Percentiles rank a stretch among this genome's conserved stretches.
Evolutionary conservation across 2,113 vertebrate species (phyloP).

Genomic region (Pterophyllum scalare): DNA sequence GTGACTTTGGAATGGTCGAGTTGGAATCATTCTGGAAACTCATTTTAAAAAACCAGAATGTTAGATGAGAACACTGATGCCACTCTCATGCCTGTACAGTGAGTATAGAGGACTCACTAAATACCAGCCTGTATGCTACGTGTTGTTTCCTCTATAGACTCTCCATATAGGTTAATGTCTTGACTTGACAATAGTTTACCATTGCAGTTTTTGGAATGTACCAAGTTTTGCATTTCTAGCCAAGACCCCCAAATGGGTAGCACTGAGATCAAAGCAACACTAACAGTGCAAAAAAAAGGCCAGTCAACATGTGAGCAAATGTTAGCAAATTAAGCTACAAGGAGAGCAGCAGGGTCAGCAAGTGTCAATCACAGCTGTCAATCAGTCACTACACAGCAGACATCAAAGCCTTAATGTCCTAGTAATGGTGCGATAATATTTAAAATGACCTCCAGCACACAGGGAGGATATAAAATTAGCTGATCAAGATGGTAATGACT

Average conservation of each 20-base stretch:
- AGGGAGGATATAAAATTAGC: background rate
- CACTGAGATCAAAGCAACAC: background rate
- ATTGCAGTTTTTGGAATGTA: background rate
- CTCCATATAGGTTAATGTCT: background rate
- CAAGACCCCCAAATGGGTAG: background rate
- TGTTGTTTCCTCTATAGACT: background rate
- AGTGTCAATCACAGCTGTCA: background rate
- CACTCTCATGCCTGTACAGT: background rate
- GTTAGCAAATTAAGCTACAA: background rate
- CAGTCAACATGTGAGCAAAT: background rate
- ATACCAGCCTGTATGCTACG: background rate
- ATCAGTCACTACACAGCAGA: background rate
- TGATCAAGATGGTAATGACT: background rate
- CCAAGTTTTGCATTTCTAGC: background rate
- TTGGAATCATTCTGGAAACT: background rate
- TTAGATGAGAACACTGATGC: background rate
- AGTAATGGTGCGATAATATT: background rate
- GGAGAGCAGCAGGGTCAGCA: background rate
- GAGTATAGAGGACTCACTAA: background rate
- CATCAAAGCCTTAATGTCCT: background rate
- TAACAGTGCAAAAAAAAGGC: background rate
- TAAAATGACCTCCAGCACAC: background rate
- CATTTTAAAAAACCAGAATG: rapidly evolving
- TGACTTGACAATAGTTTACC: no score
- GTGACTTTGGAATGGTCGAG: background rate